Evolutionary conservation across 2,888 invertebrate species (phyloP), one percentile per base, ranked within the genome.

Genomic region (Baccha elongata): DNA sequence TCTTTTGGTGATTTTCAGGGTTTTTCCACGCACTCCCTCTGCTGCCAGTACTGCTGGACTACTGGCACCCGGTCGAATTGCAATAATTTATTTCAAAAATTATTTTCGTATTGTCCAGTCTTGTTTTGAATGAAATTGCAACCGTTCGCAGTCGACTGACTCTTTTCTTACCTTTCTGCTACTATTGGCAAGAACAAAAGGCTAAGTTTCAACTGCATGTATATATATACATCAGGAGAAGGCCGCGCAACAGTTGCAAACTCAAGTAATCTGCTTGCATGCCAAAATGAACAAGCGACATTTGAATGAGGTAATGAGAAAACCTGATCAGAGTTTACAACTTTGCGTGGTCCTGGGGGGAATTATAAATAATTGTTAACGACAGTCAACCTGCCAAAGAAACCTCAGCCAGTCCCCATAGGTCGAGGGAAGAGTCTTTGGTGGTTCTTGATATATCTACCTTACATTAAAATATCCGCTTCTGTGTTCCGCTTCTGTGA

Each of bases 31-130:
- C 78, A 73, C 62, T 40, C 35, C 60, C 58, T 1, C 29, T 32
- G 10, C 26, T 2, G 13, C 55, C 35, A 8, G 10, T 35, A 23
- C 23, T 8, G 35, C 35, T 11, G 8, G 11, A 11, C 35, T 11
- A 10, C 6, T 11, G 35, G n/a, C 37, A 5, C 46, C 44, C 50
- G 35, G 68, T 55, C 50, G 83, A 68, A 83, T 83, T 85, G 83
- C 85, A 85, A 83, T 85, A 85, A 85, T 85, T 85, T 85, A 85
- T 85, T 80, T 85, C 72, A 76, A 85, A 85, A 85, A 85, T 85
- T 85, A 85, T 85, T 84, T 85, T 85, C 83, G 84, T 85, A 85
- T 85, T 85, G 85, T 85, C 84, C 84, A 76, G 83, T 78, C 76
- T 78, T 44, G 72, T 83, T 83, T 78, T 83, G 83, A 83, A 83